Conservation (phyloP, 2,888 invertebrate species). For the Idaea biselata region DNA sequence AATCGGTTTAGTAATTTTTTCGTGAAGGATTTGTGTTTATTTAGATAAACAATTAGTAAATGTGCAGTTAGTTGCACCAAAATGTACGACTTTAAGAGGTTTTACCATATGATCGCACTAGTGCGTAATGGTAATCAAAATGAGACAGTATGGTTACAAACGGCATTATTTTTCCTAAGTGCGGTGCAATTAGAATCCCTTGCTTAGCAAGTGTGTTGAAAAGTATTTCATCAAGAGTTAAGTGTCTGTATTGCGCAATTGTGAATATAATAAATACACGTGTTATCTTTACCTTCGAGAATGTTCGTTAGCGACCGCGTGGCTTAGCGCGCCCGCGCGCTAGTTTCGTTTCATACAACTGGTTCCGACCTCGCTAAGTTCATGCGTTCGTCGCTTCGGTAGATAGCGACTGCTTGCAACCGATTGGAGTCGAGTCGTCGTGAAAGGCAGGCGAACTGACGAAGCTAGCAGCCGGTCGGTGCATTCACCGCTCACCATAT, state of each 20-base stretch:
- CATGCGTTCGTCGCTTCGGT: conserved; percentile 24
- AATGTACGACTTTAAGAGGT: no score
- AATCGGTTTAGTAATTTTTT: no score
- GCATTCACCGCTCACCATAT: conserved; percentile 71
- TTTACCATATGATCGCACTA: no score
- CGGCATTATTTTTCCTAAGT: no score
- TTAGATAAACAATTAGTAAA: no score
- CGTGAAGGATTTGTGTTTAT: no score
- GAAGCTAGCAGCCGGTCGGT: conserved; percentile 50
- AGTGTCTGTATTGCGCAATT: conserved; percentile 57
- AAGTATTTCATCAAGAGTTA: conserved; percentile 40
- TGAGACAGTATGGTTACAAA: conserved; percentile 6
- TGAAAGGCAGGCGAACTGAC: conserved; percentile 61
- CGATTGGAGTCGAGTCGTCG: conserved; percentile 55
- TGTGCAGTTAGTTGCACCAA: no score
- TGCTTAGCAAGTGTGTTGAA: no score
- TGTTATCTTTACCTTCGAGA: conserved; percentile 72
- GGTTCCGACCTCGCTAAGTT: conserved; percentile 27
- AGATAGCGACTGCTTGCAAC: conserved; percentile 39
- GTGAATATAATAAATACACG: conserved; percentile 58
- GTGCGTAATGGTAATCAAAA: no score
- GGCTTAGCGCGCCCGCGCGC: conserved; percentile 43
- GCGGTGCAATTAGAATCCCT: no score
- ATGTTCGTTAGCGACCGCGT: conserved; percentile 61
- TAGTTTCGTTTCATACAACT: conserved; percentile 31